Evolutionary conservation across 1,140 invertebrate species (phyloP).

Genomic region (Habropoda laboriosa): DNA sequence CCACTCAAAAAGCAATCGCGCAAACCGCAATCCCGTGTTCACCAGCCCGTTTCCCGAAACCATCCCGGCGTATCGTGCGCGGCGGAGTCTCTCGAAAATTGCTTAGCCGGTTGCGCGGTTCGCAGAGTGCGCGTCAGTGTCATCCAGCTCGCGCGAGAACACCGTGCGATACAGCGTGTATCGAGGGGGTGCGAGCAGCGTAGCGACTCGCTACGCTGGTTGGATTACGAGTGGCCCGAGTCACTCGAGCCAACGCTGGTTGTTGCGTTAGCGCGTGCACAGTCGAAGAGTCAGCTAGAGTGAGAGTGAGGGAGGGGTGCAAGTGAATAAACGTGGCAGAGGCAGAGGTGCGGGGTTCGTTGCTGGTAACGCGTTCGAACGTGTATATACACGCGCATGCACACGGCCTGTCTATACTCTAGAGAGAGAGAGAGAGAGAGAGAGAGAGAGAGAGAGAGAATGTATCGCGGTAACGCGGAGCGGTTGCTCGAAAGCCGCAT

Average conservation of each 20-base stretch:
- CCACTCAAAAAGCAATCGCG: neutral
- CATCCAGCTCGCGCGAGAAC: constrained; percentile 13
- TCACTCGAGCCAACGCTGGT: constrained; percentile 18
- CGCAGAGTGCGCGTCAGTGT: neutral
- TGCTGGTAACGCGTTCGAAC: constrained; percentile 8
- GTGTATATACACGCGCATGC: neutral
- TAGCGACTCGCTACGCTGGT: constrained; percentile 28
- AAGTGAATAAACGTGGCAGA: too few relatives aligned
- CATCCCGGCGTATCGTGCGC: neutral
- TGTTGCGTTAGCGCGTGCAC: constrained; percentile 32
- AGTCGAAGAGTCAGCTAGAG: constrained; percentile 15
- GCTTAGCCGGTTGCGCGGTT: neutral
- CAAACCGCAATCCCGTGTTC: neutral
- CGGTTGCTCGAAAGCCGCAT: constrained; percentile 63
- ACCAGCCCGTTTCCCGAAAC: neutral
- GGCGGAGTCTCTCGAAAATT: neutral
- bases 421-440: constrained; percentile 19
- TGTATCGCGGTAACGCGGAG: constrained; percentile 46
- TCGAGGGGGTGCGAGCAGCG: constrained; percentile 41
- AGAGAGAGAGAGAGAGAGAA: constrained; percentile 28
- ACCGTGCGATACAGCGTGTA: constrained; percentile 31
- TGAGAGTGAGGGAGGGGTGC: neutral
- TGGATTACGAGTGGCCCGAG: constrained; percentile 60
- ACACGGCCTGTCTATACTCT: too few relatives aligned
- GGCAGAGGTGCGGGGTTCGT: neutral